Evolutionary conservation across 2,113 vertebrate species (phyloP), one percentile per base, ranked within the genome.

Genomic region (Ptychochromis oligacanthus): DNA sequence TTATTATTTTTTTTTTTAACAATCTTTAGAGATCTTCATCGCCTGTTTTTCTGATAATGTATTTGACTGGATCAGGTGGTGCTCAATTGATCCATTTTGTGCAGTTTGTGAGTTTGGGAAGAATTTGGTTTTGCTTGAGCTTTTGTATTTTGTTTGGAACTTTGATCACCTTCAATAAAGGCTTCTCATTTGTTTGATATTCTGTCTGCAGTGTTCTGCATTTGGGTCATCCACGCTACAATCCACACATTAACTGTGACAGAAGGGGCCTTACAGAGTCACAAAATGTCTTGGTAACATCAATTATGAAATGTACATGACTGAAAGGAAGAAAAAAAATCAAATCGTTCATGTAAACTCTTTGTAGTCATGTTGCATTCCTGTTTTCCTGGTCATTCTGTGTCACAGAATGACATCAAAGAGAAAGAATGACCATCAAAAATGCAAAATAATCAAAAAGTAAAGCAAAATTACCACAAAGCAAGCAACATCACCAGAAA

Each of bases 211-310:
- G 1, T 26, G 2, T 46, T 67, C 4, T 46, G 10, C 38, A 46
- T 67, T 26, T 6, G 46, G 46, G 14, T 2, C 46, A 15, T 67
- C 13, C 38, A 0, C 18, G 38, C 46, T 67, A 0, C 38, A 67
- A 46, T 26, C 24, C 8, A 67, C 64, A 67, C 14, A 67, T 26
- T 43, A 65, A 65, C 22, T 6, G 3, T 2, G 62, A 17, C 38
- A 17, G 2, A 65, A 7, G 38, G 0, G 14, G 14, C 0, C 0
- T 46, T 1, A 67, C 40, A 2, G 1, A 46, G 5, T 46, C 22
- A 14, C 64, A 67, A 67, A 40, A 26, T 67, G 22, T 46, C 62
- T 46, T 67, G 62, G 0, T 22, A 4, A 18, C 64, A 67, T 15
- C 64, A 12, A 67, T 67, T 67, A 67, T 49, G 40, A 67, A 26